These are phyloP conservation scores for Urophycis tenuis DNA, from an alignment of 2,797 vertebrate species.

Conservation along the genomic window DNA sequence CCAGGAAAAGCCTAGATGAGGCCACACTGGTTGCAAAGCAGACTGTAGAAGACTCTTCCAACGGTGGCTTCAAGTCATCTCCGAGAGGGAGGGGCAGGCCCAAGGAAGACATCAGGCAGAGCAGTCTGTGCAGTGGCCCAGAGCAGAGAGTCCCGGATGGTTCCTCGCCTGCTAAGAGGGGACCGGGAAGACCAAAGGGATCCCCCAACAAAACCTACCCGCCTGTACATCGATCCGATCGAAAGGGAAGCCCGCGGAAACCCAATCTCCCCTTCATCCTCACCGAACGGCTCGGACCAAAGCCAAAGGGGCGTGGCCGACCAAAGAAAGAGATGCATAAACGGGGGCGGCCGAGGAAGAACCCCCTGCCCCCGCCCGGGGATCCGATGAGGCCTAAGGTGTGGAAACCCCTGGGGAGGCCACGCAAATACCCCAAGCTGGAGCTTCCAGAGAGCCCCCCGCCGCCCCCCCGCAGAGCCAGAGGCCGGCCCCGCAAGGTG, in stretches of 20 bases:
- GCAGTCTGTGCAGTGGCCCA: not conserved
- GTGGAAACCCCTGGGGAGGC: constrained; percentile 71
- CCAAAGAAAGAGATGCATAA: constrained; percentile 48
- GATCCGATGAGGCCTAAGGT: constrained; percentile 62
- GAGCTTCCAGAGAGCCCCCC: constrained; percentile 40
- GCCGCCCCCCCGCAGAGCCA: constrained; percentile 43
- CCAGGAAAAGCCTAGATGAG: constrained; percentile 30
- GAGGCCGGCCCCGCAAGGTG: constrained; percentile 68
- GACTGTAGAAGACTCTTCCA: not conserved
- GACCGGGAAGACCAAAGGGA: constrained; percentile 65
- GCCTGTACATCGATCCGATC: constrained; percentile 22
- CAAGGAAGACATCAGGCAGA: not conserved
- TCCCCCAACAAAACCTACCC: constrained; percentile 56
- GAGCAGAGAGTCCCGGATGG: constrained; percentile 13
- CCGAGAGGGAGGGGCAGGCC: constrained; percentile 43
- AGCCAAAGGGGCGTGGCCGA: constrained; percentile 48
- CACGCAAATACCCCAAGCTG: constrained; percentile 65
- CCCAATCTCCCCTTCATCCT: constrained; percentile 11
- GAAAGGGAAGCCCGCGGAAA: constrained; percentile 44
- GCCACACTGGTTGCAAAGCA: not conserved
- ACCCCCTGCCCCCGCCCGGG: constrained; percentile 52
- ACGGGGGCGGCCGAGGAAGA: constrained; percentile 68
- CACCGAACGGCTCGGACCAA: constrained; percentile 11
- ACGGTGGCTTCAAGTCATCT: constrained; percentile 13
- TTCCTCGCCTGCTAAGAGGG: constrained; percentile 34